Conservation (phyloP, 2,888 invertebrate genomes). For the Lysandra bellargus region DNA sequence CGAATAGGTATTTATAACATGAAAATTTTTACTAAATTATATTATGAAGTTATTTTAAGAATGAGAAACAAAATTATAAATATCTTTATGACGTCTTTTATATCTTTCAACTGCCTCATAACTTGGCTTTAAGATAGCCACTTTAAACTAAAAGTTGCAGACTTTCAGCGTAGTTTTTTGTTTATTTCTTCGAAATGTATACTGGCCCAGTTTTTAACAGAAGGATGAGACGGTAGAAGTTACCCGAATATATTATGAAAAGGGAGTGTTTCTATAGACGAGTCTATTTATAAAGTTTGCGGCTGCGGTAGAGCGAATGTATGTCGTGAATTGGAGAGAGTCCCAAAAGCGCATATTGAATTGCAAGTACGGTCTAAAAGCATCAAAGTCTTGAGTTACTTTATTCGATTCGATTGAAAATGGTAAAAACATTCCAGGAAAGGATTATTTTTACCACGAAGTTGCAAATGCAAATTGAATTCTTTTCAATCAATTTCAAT, state of each 20-base stretch:
- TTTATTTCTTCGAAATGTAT: background rate
- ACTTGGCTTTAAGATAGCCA: background rate
- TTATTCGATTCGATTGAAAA: constrained; percentile 15
- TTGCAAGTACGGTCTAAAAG: constrained; percentile 11
- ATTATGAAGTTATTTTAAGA: background rate
- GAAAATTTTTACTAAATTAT: no score
- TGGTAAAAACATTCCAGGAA: background rate
- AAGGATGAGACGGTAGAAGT: background rate
- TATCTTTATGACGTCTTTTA: background rate
- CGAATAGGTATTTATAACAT: background rate
- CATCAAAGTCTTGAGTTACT: constrained; percentile 7
- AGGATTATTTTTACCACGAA: constrained; percentile 9
- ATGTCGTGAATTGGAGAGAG: constrained; percentile 16
- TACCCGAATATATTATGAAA: constrained; percentile 7
- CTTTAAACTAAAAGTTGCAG: background rate
- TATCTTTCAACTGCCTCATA: background rate
- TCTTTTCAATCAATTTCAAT: background rate
- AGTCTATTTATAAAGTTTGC: constrained; percentile 16
- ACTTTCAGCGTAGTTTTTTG: background rate
- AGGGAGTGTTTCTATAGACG: background rate
- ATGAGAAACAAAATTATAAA: background rate
- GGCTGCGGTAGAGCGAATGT: background rate
- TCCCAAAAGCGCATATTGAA: constrained; percentile 21
- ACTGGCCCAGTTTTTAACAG: background rate
- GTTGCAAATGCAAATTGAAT: background rate